Conservation (phyloP, 2,888 invertebrate genomes). For the Dynastes tityus region DNA sequence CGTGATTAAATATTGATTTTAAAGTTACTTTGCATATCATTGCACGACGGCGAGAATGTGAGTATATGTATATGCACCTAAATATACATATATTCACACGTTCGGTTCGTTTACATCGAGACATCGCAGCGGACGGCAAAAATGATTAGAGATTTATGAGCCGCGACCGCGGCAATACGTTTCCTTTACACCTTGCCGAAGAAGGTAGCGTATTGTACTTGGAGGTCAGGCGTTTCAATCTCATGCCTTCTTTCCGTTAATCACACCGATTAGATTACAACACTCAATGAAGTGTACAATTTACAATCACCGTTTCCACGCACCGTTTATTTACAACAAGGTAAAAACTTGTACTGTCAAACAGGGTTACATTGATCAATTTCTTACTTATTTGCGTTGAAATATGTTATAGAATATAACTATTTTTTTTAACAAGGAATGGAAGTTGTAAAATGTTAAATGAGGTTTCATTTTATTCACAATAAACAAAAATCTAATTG, state of each 20-base stretch:
- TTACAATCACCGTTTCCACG: not conserved
- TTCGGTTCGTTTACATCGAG: not conserved
- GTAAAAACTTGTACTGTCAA: not conserved
- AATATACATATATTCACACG: constrained; percentile 10
- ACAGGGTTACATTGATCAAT: no score
- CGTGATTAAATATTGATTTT: constrained; percentile 68
- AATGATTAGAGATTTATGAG: constrained; percentile 28
- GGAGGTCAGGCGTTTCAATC: not conserved
- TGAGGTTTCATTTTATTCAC: no score
- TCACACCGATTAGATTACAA: constrained; percentile 22
- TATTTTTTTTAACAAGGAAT: no score
- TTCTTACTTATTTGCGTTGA: no score
- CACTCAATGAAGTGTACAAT: not conserved
- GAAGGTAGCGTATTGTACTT: not conserved
- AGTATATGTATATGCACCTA: constrained; percentile 19
- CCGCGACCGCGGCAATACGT: not conserved
- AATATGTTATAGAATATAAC: no score
- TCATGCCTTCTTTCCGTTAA: constrained; percentile 12
- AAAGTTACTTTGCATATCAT: constrained; percentile 62
- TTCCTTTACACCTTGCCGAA: constrained; percentile 23
- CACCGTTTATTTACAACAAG: not conserved
- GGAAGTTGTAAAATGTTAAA: no score
- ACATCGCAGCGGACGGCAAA: constrained; percentile 26
- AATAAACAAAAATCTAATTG: no score
- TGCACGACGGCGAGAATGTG: constrained; percentile 13